Evolutionary conservation across 2,113 vertebrate genomes (phyloP).

Genomic region (Phocoena phocoena): DNA sequence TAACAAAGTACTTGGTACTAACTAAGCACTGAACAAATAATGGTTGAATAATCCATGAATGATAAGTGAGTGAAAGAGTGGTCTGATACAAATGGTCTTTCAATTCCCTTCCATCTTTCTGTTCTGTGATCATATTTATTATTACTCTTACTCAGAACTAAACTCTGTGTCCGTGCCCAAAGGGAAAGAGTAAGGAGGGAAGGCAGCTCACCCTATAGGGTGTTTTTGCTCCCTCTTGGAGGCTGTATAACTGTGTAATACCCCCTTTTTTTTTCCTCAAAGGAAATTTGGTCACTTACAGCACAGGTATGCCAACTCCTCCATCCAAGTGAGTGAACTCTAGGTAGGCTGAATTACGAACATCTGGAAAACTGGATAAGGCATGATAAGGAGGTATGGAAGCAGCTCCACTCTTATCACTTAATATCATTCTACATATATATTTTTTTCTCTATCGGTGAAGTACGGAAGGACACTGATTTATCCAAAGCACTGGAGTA

Average conservation of each 20-base stretch:
- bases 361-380: neutral
- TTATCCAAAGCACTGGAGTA: neutral
- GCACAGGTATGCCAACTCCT: neutral
- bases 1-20: neutral
- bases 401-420: neutral
- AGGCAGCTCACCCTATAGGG: neutral
- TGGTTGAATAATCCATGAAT: neutral
- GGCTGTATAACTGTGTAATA: neutral
- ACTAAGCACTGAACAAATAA: neutral
- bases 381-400: neutral
- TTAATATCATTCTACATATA: neutral
- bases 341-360: neutral
- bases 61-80: neutral
- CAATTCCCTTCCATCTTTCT: neutral
- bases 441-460: neutral
- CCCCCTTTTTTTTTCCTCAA: neutral
- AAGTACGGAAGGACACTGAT: neutral
- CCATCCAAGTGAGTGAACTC: neutral
- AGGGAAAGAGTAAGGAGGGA: neutral
- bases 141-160: neutral
- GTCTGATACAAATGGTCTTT: neutral
- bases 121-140: neutral
- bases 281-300: neutral
- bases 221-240: neutral
- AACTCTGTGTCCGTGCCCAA: neutral